A percentile compares a stretch with the other conserved stretches of the same genome.
These are phyloP conservation scores for Chloropsis cyanopogon DNA, from an alignment of 2,113 vertebrate genomes.

Conservation along the genomic window DNA sequence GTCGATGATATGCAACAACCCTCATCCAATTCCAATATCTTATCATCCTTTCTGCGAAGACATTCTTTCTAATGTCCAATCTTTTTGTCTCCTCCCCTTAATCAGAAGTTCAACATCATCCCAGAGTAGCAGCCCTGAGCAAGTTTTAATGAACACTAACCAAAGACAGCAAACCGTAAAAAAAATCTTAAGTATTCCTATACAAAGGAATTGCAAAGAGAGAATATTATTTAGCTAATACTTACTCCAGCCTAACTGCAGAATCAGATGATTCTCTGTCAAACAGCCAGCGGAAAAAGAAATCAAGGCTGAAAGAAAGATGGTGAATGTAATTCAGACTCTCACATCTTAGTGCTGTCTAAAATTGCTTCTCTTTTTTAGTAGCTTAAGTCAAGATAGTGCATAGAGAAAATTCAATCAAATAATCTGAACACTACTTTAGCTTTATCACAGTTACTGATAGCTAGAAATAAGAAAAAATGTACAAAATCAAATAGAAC, in stretches of 20 bases:
- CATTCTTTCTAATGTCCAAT: not conserved
- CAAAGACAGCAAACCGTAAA: not conserved
- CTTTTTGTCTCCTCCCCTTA: not conserved
- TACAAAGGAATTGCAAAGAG: not conserved
- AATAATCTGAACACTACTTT: not conserved
- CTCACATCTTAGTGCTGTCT: not conserved
- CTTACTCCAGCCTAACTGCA: slow-evolving; percentile 90
- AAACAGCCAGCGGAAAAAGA: slow-evolving; percentile 95
- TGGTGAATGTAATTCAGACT: not conserved
- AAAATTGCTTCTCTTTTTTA: not conserved
- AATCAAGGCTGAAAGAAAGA: slow-evolving; percentile 82
- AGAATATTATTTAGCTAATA: slow-evolving; percentile 16
- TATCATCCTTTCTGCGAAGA: not conserved
- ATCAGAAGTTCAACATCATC: not conserved
- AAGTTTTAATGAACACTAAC: not conserved
- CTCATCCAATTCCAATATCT: not conserved
- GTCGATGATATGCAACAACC: not conserved
- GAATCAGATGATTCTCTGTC: slow-evolving; percentile 75
- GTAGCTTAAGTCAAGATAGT: not conserved
- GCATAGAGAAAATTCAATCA: not conserved
- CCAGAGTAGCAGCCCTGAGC: not conserved
- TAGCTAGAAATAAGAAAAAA: not conserved
- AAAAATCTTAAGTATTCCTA: not conserved
- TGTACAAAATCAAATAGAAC: not conserved
- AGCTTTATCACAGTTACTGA: not conserved